Evolutionary conservation across 2,888 invertebrate species (phyloP).

Genomic region (Papilio protenor): DNA sequence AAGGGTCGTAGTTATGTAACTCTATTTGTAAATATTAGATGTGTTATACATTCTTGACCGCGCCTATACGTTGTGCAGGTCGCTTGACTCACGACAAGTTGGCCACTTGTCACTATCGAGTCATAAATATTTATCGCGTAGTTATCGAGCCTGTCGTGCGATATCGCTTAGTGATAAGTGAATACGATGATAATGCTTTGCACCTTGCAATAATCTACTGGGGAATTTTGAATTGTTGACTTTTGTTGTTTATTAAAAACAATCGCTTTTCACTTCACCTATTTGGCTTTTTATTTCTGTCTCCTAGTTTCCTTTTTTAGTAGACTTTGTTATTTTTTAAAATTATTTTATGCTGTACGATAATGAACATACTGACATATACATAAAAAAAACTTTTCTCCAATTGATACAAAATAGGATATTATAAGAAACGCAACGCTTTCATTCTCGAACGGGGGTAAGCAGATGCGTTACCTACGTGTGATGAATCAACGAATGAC

Average conservation of each 20-base stretch:
- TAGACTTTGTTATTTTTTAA: background rate
- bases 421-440: constrained; percentile 11
- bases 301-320: background rate
- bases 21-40: constrained; percentile 11
- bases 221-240: background rate
- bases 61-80: constrained; percentile 26
- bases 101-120: constrained; percentile 17
- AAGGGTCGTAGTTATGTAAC: background rate
- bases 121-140: constrained; percentile 32
- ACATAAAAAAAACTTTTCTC: background rate
- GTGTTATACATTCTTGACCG: constrained; percentile 33
- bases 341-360: background rate
- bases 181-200: constrained; percentile 19
- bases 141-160: constrained; percentile 27
- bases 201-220: background rate
- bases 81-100: constrained; percentile 30
- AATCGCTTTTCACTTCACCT: background rate
- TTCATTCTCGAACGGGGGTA: constrained; percentile 29
- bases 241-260: background rate
- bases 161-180: constrained; percentile 35
- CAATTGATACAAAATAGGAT: background rate
- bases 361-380: background rate
- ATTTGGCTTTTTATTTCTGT: background rate
- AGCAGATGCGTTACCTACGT: constrained; percentile 27
- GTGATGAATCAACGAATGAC: constrained; percentile 34